Base-by-base conservation (phyloP, 2,113 vertebrate species). In the Apus apus region DNA sequence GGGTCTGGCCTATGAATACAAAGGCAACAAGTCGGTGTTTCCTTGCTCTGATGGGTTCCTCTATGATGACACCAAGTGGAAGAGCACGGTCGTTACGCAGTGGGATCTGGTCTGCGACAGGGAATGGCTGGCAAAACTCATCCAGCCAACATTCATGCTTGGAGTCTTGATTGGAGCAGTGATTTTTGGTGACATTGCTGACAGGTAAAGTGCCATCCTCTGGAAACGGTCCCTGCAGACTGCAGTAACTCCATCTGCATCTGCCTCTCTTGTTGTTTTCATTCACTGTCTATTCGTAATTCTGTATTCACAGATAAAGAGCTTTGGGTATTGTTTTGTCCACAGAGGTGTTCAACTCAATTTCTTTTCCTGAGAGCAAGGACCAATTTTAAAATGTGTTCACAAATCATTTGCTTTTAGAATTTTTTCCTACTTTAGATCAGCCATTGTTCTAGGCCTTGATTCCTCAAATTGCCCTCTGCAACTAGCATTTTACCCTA, bases 21-120 rank as follows among this genome's bases (percentile, higher is more conserved):
- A 81, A 5, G 99, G 98, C 87, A 98, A 98, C 93, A 99, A 98
- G 85, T 98, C 98, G 1, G 23, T 96, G 22, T 97, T 90, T 90
- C 68, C 96, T 27, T 99, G 99, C 91, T 43, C 89, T 26, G 98
- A 98, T 68, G 97, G 97, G 75, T 99, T 98, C 85, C 73, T 98
- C 62, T 99, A 98, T 38, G 99, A 99, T 79, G 97, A 94, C 25
- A 98, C 95, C 7, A 97, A 99, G 53, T 97, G 99, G 93, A 89
- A 98, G 45, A 98, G 98, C 85, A 99, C 98, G 67, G 98, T 99
- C 56, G 99, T 99, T 76, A 99, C 98, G 0, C 97, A 99, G 48
- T 99, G 99, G 99, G 97, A 99, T 92, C 96, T 99, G 96, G 99
- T 99, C 92, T 99, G 99, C 96, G 98, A 99, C 23, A 96, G 78